phyloP scores from a whole-genome alignment of 2,888 invertebrate genomes.

The Cerceris ruficornis region DNA sequence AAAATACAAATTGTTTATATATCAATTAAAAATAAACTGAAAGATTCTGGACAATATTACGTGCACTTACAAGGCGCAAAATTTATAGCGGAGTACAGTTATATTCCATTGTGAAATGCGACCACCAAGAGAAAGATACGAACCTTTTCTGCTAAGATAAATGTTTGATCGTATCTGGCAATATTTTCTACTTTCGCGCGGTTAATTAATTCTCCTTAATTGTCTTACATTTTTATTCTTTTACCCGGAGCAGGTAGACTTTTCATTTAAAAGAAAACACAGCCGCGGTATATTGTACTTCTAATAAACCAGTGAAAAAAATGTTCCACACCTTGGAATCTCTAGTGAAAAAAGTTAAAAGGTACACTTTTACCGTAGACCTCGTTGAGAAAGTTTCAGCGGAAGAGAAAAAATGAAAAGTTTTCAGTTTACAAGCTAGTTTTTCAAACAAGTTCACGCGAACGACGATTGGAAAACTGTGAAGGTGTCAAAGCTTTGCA shows the following conservation, averaged over 20 bases:
- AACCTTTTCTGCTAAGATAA: slow-evolving; percentile 13
- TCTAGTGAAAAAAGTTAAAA: too few species aligned
- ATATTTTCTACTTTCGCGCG: slow-evolving; percentile 11
- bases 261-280: neutral
- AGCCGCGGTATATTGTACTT: neutral
- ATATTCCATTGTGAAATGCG: slow-evolving; percentile 12
- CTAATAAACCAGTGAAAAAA: neutral
- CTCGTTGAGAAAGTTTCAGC: too few species aligned
- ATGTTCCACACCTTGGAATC: too few species aligned
- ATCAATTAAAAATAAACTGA: too few species aligned
- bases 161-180: neutral
- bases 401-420: too few species aligned
- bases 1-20: too few species aligned
- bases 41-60: neutral
- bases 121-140: slow-evolving; percentile 1
- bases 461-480: too few species aligned
- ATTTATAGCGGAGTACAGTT: slow-evolving; percentile 8
- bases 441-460: too few species aligned
- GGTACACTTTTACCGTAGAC: too few species aligned
- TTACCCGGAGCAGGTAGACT: neutral
- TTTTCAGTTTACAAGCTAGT: too few species aligned
- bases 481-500: too few species aligned
- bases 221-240: neutral
- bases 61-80: neutral
- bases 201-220: slow-evolving; percentile 6